Evolutionary conservation across 2,113 vertebrate genomes (phyloP).

Genomic region (Varanus salvator): DNA sequence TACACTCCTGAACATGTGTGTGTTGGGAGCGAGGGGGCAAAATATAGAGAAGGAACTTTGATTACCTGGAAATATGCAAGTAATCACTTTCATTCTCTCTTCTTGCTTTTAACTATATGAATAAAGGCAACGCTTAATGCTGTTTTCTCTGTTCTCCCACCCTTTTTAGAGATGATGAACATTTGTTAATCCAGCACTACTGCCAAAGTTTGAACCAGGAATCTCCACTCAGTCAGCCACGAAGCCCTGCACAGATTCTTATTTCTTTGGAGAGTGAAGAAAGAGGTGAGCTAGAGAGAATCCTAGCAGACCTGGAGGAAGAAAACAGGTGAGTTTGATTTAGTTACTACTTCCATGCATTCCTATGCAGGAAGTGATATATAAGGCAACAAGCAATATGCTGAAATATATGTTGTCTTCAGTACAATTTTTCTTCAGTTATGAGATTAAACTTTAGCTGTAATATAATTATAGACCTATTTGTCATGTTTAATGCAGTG

Average conservation of each 20-base stretch:
- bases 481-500: slow-evolving; percentile 35
- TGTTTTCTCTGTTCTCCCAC: neutral
- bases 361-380: slow-evolving; percentile 36
- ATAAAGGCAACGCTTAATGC: slow-evolving; percentile 57
- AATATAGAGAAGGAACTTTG: neutral
- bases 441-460: slow-evolving; percentile 20
- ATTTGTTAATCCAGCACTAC: slow-evolving; percentile 99
- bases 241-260: slow-evolving; percentile 96
- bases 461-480: neutral
- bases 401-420: slow-evolving; percentile 52
- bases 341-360: rapidly evolving
- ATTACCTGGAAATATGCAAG: neutral
- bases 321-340: slow-evolving; percentile 89
- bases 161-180: slow-evolving; percentile 94
- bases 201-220: slow-evolving; percentile 99
- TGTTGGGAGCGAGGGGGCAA: neutral
- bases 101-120: neutral
- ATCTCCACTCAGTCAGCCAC: slow-evolving; percentile 93
- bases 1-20: neutral
- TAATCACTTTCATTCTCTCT: neutral
- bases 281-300: slow-evolving; percentile 96
- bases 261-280: slow-evolving; percentile 99
- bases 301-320: slow-evolving; percentile 95
- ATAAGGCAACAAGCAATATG: slow-evolving; percentile 49
- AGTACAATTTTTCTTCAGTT: slow-evolving; percentile 5